Evolutionary conservation across 2,888 invertebrate genomes (phyloP).

Genomic region (Eupithecia subumbrata): DNA sequence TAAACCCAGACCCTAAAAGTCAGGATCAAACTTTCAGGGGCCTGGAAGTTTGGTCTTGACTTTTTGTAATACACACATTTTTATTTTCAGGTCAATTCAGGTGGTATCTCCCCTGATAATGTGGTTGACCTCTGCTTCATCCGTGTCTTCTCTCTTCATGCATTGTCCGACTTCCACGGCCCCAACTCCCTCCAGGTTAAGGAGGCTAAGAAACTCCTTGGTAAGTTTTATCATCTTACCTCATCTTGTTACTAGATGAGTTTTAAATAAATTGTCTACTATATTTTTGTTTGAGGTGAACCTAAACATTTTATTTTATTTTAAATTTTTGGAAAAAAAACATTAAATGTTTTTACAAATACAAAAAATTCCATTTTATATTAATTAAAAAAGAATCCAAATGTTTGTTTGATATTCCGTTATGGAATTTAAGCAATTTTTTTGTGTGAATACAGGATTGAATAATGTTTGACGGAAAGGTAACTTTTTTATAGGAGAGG

Average conservation of each 20-base stretch:
- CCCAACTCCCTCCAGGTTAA: slow-evolving; percentile 85
- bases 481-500: slow-evolving; percentile 56
- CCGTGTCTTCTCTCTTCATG: slow-evolving; percentile 85
- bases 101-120: slow-evolving; percentile 80
- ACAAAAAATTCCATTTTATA: too few relatives aligned
- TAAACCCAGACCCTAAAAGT: too few relatives aligned
- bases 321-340: too few relatives aligned
- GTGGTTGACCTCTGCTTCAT: slow-evolving; percentile 87
- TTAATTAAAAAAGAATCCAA: too few relatives aligned
- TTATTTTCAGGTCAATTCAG: slow-evolving; percentile 68
- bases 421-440: background rate
- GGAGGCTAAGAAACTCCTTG: slow-evolving; percentile 86
- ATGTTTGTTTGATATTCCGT: background rate
- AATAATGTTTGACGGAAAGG: background rate
- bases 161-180: slow-evolving; percentile 86
- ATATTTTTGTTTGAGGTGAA: background rate
- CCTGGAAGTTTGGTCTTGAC: too few relatives aligned
- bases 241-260: background rate
- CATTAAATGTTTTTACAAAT: too few relatives aligned
- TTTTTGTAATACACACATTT: too few relatives aligned
- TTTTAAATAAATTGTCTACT: background rate
- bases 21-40: too few relatives aligned
- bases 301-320: background rate
- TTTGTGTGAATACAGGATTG: background rate
- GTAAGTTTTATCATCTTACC: slow-evolving; percentile 62